A percentile compares a stretch with the other conserved stretches of the same genome.
Conservation (phyloP, 2,888 invertebrate genomes). For the Sphaeridia pumilis region DNA sequence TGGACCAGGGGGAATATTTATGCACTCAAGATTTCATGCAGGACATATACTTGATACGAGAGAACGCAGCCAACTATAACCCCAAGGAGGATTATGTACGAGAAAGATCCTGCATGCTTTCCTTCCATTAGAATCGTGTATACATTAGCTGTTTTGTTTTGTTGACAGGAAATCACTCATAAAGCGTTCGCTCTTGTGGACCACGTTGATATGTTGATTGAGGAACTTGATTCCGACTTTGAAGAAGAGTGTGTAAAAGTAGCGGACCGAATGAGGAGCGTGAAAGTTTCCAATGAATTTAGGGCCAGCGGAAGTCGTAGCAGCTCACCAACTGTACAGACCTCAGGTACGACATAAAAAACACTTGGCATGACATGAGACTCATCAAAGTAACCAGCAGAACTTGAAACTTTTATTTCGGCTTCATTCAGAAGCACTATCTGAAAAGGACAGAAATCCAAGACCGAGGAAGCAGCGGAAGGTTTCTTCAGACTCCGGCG, state of each 20-base stretch:
- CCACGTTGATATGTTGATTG: conserved; percentile 70
- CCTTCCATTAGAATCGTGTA: conserved; percentile 3
- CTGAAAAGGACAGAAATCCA: no score
- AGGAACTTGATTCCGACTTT: conserved; percentile 84
- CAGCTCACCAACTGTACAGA: no score
- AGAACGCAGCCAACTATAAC: conserved; percentile 81
- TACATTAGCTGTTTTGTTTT: conserved; percentile 37
- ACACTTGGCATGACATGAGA: no score
- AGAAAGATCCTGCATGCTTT: background rate
- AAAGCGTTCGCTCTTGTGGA: conserved; percentile 75
- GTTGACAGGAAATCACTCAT: conserved; percentile 49
- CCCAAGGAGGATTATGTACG: conserved; percentile 49
- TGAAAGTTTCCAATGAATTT: background rate
- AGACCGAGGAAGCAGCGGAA: no score
- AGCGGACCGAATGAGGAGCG: background rate
- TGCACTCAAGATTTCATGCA: conserved; percentile 71
- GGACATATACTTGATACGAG: conserved; percentile 72
- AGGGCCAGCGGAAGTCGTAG: background rate
- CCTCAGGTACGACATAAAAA: no score
- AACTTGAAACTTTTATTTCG: no score
- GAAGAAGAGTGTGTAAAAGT: conserved; percentile 54
- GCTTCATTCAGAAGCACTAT: no score
- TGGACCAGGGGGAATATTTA: conserved; percentile 72
- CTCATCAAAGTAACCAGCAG: no score
- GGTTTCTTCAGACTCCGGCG: no score